Evolutionary conservation across 1,140 invertebrate species (phyloP), one percentile per base, ranked within the genome.

Genomic region (Subanguina moxae): DNA sequence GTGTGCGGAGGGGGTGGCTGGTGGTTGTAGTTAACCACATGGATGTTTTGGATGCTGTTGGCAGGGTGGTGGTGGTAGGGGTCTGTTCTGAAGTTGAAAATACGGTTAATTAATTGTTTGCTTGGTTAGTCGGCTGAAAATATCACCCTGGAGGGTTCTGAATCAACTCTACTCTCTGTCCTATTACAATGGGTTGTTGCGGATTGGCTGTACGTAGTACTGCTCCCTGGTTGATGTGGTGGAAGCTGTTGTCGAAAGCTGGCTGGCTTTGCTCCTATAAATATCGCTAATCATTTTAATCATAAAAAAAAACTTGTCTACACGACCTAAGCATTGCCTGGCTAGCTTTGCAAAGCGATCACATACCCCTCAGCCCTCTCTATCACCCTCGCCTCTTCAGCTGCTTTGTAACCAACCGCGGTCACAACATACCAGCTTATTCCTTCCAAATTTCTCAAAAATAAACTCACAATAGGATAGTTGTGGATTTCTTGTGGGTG

Each of bases 81-180:
- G 15, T 21, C 48, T 52, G 48, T 7, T 52, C 48, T 25, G 32
- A 30, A 21, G 32, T 9, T 21, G 66, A 70, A 21, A 68, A 25
- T 19, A 65, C 66, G 11, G 71, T 65, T 32, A 46, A 68, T 23
- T 71, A 66, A 19, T 68, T 66, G 63, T 64, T 19, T 11, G 11
- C 3, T 38, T 38, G 3, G 3, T 38, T 11, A 11, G 11, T 11
- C 11, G 11, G 32, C 11, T 11, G 11, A 38, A 38, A 38, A 11
- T 5, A 38, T 3, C 11, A 38, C 32, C 32, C 32, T 38, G 48
- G 48, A 25, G 48, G 48, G 8, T 52, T 19, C 23, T 52, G 48
- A 7, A 52, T 52, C 23, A 52, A 25, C 23, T 52, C 48, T 5
- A 52, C 48, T 15, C 48, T 19, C 17, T 52, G 48, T 19, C 48